Conservation (phyloP, 2,888 invertebrate genomes). For the Phlogophora meticulosa region DNA sequence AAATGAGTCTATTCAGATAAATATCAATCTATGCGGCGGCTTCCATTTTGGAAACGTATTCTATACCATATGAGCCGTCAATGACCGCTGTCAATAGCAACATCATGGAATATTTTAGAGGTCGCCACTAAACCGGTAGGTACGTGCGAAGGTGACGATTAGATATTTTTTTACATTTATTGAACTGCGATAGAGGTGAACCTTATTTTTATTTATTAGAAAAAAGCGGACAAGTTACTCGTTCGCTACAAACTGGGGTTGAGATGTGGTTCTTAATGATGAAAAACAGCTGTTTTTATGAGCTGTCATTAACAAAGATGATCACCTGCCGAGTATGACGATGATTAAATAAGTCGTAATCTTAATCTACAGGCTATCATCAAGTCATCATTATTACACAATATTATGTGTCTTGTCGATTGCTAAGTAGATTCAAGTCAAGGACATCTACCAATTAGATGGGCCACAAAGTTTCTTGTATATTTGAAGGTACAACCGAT, state of each 20-base stretch:
- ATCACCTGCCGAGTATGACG: neutral
- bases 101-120: constrained; percentile 42
- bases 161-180: neutral
- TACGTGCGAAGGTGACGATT: constrained; percentile 4
- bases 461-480: neutral
- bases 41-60: constrained; percentile 2
- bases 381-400: constrained; percentile 25
- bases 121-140: constrained; percentile 46
- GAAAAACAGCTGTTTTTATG: constrained; percentile 13
- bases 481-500: too few relatives aligned
- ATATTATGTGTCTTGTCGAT: constrained; percentile 10
- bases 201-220: neutral
- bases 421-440: constrained; percentile 18
- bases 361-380: constrained; percentile 18
- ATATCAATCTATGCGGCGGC: neutral
- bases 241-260: neutral
- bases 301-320: constrained; percentile 25
- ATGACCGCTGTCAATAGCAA: constrained; percentile 12
- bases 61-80: neutral
- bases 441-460: constrained; percentile 4
- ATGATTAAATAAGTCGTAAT: constrained; percentile 42
- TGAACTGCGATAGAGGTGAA: neutral
- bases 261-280: neutral
- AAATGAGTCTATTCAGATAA: neutral
- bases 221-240: too few relatives aligned